Evolutionary conservation across 1,140 invertebrate species (phyloP).

Genomic region (Drosophila punjabiensis): DNA sequence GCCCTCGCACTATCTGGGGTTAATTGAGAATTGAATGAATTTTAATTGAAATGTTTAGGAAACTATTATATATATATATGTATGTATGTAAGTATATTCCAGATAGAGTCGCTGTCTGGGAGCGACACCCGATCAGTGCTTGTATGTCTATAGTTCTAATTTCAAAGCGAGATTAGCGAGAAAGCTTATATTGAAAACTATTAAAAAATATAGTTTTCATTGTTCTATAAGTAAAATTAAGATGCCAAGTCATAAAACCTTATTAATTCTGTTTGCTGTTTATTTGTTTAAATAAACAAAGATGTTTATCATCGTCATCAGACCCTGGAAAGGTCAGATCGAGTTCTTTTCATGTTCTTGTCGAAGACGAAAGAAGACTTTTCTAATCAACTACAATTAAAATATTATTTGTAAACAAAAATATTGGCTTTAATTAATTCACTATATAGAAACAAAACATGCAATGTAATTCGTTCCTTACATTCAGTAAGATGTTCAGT

Average conservation of each 20-base stretch:
- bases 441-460: not conserved
- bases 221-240: no score
- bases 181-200: not conserved
- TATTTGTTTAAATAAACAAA: not conserved
- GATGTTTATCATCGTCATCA: not conserved
- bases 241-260: not conserved
- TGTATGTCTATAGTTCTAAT: not conserved
- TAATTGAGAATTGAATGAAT: conserved; percentile 28
- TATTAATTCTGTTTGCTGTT: not conserved
- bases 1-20: conserved; percentile 25
- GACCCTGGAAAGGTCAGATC: not conserved
- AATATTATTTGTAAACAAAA: not conserved
- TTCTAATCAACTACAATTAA: not conserved
- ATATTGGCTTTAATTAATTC: not conserved
- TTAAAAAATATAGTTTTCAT: not conserved
- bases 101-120: not conserved
- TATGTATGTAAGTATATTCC: not conserved
- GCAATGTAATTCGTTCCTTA: not conserved
- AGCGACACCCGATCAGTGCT: conserved; percentile 15
- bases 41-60: conserved; percentile 37
- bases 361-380: not conserved
- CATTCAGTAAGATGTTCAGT: not conserved
- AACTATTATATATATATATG: conserved; percentile 16
- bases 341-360: not conserved
- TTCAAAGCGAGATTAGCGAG: not conserved